Evolutionary conservation across 2,888 invertebrate species (phyloP).

Genomic region (Lucinisca nassula): DNA sequence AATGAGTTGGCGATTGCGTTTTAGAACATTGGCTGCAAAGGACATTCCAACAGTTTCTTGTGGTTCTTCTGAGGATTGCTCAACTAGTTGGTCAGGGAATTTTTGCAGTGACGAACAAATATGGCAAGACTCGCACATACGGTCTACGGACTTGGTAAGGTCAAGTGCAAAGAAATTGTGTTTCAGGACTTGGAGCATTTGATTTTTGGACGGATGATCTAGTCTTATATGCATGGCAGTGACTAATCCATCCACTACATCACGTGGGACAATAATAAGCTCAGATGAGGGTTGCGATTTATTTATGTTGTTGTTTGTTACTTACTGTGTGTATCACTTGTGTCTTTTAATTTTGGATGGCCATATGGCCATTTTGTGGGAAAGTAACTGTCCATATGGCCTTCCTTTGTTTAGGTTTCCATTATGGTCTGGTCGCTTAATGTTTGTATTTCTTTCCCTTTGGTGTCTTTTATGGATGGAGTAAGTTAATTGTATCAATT

Average conservation of each 20-base stretch:
- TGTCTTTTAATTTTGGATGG: too few relatives aligned
- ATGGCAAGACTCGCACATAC: constrained; percentile 53
- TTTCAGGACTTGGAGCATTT: constrained; percentile 62
- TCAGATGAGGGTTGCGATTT: constrained; percentile 30
- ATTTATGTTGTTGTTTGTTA: too few relatives aligned
- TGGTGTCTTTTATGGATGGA: too few relatives aligned
- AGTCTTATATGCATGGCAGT: constrained; percentile 68
- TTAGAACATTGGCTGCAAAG: constrained; percentile 75
- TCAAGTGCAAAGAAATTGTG: constrained; percentile 69
- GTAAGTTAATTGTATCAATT: too few relatives aligned
- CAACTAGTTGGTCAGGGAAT: constrained; percentile 40
- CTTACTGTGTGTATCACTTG: too few relatives aligned
- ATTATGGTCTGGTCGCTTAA: too few relatives aligned
- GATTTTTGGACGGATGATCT: constrained; percentile 67
- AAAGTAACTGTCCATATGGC: too few relatives aligned
- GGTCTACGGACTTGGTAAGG: constrained; percentile 45
- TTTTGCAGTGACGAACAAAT: constrained; percentile 66
- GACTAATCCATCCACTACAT: constrained; percentile 61
- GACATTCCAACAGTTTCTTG: constrained; percentile 58
- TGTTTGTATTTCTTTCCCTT: too few relatives aligned
- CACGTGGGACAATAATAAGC: constrained; percentile 66
- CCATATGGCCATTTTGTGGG: too few relatives aligned
- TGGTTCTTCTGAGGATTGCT: constrained; percentile 65
- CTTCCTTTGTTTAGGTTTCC: too few relatives aligned
- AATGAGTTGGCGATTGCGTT: constrained; percentile 65